Base-by-base conservation (phyloP, 2,113 vertebrate species). In the Mobula birostris region DNA sequence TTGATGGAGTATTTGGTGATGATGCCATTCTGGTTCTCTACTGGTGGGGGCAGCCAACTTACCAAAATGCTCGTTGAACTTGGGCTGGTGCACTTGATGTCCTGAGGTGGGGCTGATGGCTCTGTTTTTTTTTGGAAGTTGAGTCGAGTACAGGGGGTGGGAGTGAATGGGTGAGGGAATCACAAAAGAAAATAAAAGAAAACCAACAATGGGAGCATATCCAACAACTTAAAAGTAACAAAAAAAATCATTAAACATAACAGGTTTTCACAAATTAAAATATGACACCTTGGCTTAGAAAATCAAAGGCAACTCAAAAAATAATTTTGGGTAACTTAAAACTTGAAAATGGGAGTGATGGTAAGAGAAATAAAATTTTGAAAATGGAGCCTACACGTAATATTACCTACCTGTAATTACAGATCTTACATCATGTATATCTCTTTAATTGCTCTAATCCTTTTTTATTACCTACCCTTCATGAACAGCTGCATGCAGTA, bases 51-150 rank as follows among this genome's bases (percentile, higher is more conserved):
- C 96, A 97, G 97, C 99, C 99, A 99, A 98, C 98, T 99, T 98
- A 99, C 98, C 98, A 99, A 98, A 97, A 99, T 97, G 96, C 97
- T 99, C 97, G 98, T 99, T 96, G 99, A 99, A 97, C 98, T 98
- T 97, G 97, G 98, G 97, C 99, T 99, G 96, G 96, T 97, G 96
- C 98, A 99, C 97, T 96, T 98, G 97, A 99, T 98, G 94, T 99
- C 98, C 97, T 98, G 98, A 96, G 98, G 99, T 95, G 98, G 98
- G 96, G 98, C 98, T 94, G 98, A 98, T 95, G 99, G 99, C 96
- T 98, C 99, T 99, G 96, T 98, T 97, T 74, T 85, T 58, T 68
- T 91, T 93, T 32, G 78, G 93, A 72, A 94, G 94, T 78, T 94
- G 94, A 94, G 95, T 95, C 94, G 94, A 95, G 95, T 95, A 95